Percentiles rank a stretch among this genome's conserved stretches.
phyloP scores from a whole-genome alignment of 2,113 vertebrate species.

The Alligator sinensis region DNA sequence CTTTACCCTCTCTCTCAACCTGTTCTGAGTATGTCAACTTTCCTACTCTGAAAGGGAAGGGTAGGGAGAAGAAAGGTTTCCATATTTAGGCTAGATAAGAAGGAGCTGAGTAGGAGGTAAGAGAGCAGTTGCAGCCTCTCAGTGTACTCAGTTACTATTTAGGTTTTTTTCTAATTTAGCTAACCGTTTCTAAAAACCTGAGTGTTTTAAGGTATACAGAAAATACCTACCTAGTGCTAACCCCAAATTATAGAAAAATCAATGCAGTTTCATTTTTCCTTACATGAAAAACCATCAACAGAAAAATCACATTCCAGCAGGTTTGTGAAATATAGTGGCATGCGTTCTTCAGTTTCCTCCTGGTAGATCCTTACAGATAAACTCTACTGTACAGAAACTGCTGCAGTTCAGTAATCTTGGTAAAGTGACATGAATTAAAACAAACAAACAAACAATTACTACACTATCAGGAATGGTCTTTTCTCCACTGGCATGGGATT shows the following conservation, averaged over 20 bases:
- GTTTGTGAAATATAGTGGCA: not conserved
- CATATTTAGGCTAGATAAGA: not conserved
- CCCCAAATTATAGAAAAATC: not conserved
- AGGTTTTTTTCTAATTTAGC: not conserved
- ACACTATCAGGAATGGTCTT: not conserved
- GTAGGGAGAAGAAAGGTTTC: not conserved
- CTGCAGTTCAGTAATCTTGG: not conserved
- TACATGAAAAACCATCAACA: not conserved
- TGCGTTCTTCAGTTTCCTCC: not conserved
- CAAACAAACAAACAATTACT: not conserved
- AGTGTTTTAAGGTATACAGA: not conserved
- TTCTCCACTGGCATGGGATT: not conserved
- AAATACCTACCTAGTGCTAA: not conserved
- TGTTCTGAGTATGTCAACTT: not conserved
- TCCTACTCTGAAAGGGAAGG: not conserved
- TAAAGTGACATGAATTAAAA: not conserved
- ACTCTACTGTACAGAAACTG: not conserved
- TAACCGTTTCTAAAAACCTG: not conserved
- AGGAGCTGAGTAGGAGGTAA: not conserved
- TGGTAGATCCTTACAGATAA: not conserved
- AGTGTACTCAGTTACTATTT: not conserved
- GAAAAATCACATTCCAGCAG: not conserved
- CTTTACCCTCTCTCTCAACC: not conserved
- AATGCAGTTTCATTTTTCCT: not conserved
- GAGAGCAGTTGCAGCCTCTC: not conserved